phyloP scores from a whole-genome alignment of 2,113 vertebrate genomes.

The Motacilla tschutschensis region DNA sequence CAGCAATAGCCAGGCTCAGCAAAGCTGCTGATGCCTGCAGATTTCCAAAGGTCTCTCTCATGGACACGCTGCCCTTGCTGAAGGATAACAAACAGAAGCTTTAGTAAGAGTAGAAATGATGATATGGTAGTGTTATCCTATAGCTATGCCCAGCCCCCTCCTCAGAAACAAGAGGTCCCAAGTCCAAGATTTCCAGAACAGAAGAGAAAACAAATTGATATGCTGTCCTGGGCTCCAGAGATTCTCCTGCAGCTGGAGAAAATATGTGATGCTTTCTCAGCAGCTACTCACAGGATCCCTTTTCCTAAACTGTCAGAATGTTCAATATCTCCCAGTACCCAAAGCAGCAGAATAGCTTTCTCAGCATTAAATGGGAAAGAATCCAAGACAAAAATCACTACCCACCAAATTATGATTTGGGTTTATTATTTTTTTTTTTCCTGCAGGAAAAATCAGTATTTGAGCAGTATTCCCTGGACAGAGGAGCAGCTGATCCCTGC shows the following conservation, averaged over 20 bases:
- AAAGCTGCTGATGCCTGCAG: background rate
- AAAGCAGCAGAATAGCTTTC: constrained; percentile 18
- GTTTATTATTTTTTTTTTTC: background rate
- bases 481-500: background rate
- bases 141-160: background rate
- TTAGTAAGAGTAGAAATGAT: background rate
- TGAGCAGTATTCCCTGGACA: background rate
- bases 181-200: background rate
- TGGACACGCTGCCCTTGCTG: background rate
- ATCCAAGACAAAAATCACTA: constrained; percentile 15
- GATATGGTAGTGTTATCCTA: background rate
- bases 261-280: constrained; percentile 11
- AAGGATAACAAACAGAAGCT: background rate
- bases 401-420: background rate
- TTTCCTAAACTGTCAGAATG: background rate
- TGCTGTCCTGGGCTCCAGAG: background rate
- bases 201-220: background rate
- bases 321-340: background rate
- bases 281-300: background rate
- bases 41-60: background rate
- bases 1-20: constrained; percentile 4
- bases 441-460: background rate
- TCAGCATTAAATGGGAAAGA: constrained; percentile 14
- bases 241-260: background rate
- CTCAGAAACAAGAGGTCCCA: background rate